These are phyloP conservation scores for Temnothorax curvispinosus DNA, from an alignment of 1,140 invertebrate species.

Conservation along the genomic window DNA sequence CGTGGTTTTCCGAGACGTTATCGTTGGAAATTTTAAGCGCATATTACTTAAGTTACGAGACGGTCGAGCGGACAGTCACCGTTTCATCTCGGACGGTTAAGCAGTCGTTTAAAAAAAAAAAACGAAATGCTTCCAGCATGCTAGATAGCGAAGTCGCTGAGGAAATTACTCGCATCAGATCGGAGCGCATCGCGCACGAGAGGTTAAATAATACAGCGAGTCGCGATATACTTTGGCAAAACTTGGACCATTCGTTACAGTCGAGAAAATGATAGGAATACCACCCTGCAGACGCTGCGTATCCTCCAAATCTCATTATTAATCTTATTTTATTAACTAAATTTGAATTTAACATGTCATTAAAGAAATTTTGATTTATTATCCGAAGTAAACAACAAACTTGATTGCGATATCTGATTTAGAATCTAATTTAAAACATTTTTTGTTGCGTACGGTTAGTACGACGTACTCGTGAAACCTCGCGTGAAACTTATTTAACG, in stretches of 20 bases:
- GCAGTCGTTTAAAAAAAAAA: slow-evolving; percentile 24
- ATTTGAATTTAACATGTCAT: background rate
- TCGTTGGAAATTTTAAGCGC: slow-evolving; percentile 40
- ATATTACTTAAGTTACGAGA: slow-evolving; percentile 42
- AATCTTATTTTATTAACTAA: background rate
- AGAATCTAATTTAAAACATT: background rate
- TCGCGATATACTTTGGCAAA: background rate
- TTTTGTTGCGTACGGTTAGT: background rate
- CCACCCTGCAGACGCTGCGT: too few relatives aligned
- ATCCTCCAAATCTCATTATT: background rate
- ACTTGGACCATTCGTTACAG: background rate
- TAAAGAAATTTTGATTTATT: background rate
- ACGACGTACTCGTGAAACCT: background rate
- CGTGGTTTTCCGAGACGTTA: slow-evolving; percentile 58
- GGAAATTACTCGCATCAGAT: slow-evolving; percentile 24
- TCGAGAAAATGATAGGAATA: background rate
- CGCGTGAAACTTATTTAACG: background rate
- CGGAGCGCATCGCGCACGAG: background rate
- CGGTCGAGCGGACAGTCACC: slow-evolving; percentile 29
- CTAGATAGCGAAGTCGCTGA: background rate
- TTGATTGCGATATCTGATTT: background rate
- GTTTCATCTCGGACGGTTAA: slow-evolving; percentile 50
- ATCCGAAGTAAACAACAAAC: background rate
- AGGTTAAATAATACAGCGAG: slow-evolving; percentile 24
- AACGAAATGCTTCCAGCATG: slow-evolving; percentile 40